Conservation (phyloP, 2,113 vertebrate species). For the Clupea harengus region DNA sequence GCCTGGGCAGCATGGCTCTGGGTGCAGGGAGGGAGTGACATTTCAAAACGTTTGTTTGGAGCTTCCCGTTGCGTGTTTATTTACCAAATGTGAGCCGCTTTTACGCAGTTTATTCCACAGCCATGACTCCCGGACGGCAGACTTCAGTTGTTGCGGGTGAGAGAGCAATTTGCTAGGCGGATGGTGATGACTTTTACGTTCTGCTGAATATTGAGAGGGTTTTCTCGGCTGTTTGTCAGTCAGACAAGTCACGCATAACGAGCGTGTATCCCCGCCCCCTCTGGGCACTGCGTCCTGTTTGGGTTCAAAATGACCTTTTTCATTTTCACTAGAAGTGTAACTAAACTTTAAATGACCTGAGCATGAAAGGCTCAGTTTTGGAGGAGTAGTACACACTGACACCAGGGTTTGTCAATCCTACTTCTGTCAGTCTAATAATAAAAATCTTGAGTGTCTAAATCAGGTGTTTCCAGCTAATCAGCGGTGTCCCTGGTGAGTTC, state of each 20-base stretch:
- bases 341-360: not conserved
- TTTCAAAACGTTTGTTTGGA: slow-evolving; percentile 36
- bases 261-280: not conserved
- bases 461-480: not conserved
- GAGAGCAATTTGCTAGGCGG: not conserved
- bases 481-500: not conserved
- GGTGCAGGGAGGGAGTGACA: slow-evolving; percentile 33
- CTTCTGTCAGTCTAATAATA: not conserved
- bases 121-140: slow-evolving; percentile 30
- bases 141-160: not conserved
- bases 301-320: not conserved
- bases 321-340: not conserved
- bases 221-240: not conserved
- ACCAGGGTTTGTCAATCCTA: not conserved
- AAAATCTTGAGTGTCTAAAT: not conserved
- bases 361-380: not conserved
- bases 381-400: not conserved
- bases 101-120: not conserved
- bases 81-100: slow-evolving; percentile 2
- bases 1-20: slow-evolving; percentile 16
- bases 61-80: not conserved
- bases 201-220: not conserved
- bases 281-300: not conserved
- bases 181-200: slow-evolving; percentile 7
- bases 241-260: slow-evolving; percentile 5